phyloP scores from a whole-genome alignment of 2,113 vertebrate genomes.

The Cheilinus undulatus region DNA sequence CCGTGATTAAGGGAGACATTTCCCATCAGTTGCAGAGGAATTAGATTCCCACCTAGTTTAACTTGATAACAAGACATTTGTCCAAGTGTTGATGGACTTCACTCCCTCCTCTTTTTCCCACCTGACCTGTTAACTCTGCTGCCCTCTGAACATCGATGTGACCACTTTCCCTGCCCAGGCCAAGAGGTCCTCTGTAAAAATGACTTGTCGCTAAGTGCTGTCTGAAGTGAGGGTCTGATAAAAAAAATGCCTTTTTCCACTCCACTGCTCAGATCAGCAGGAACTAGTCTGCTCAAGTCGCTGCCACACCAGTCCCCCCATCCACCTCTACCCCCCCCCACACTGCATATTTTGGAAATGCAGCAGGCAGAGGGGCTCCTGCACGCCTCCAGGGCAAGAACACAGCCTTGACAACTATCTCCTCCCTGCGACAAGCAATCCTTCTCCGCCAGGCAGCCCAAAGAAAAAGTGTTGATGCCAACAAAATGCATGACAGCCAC shows the following conservation, averaged over 20 bases:
- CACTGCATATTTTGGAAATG: conserved; percentile 52
- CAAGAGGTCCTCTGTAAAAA: conserved; percentile 57
- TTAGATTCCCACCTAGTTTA: conserved; percentile 28
- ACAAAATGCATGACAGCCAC: conserved; percentile 80
- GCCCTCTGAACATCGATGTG: conserved; percentile 51
- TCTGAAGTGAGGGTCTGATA: conserved; percentile 70
- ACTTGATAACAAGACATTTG: conserved; percentile 39
- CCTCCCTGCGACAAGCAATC: conserved; percentile 72
- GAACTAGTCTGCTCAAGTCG: conserved; percentile 44
- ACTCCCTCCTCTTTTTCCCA: not conserved
- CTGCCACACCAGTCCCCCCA: not conserved
- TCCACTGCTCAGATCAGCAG: conserved; percentile 60
- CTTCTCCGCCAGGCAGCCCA: conserved; percentile 66
- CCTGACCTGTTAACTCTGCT: conserved; percentile 45
- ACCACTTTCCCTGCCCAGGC: conserved; percentile 32
- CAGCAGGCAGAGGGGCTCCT: conserved; percentile 51
- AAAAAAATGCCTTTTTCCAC: conserved; percentile 63
- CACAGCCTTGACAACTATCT: conserved; percentile 74
- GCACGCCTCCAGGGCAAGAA: conserved; percentile 57
- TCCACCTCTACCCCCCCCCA: not conserved
- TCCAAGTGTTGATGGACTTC: conserved; percentile 41
- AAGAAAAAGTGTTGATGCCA: conserved; percentile 78
- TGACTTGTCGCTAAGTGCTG: conserved; percentile 54
- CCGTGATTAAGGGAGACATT: conserved; percentile 39
- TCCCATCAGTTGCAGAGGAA: conserved; percentile 37